Evolutionary conservation across 1,140 invertebrate genomes (phyloP).

Genomic region (Drosophila leontia): DNA sequence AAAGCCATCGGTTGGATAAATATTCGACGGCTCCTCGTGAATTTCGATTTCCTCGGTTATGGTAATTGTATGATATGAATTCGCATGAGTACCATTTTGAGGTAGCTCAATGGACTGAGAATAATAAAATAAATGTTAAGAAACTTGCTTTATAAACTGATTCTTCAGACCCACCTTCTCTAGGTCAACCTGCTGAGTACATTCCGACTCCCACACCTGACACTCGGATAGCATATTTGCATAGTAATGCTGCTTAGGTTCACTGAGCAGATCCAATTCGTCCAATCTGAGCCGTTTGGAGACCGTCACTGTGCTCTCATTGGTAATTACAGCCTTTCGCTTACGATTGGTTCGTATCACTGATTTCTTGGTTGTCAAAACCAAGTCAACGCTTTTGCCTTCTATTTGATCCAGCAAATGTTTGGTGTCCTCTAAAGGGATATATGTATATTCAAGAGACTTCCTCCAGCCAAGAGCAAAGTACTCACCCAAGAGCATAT

Average conservation of each 20-base stretch:
- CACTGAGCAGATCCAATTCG: slow-evolving; percentile 22
- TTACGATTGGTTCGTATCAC: slow-evolving; percentile 13
- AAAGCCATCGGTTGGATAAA: slow-evolving; percentile 25
- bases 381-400: slow-evolving; percentile 20
- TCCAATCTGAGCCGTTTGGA: slow-evolving; percentile 29
- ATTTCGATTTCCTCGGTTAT: slow-evolving; percentile 17
- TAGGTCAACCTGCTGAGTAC: neutral
- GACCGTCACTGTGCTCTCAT: slow-evolving; percentile 13
- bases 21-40: neutral
- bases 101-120: slow-evolving; percentile 20
- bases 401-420: slow-evolving; percentile 52
- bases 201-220: slow-evolving; percentile 14
- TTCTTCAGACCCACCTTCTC: neutral
- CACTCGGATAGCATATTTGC: slow-evolving; percentile 39
- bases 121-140: neutral
- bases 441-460: neutral
- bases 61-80: slow-evolving; percentile 9
- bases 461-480: no score
- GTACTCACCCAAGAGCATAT: slow-evolving; percentile 39
- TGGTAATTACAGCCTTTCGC: slow-evolving; percentile 29
- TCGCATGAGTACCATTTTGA: neutral
- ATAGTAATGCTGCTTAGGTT: slow-evolving; percentile 24
- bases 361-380: neutral
- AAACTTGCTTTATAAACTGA: neutral
- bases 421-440: slow-evolving; percentile 48